phyloP scores from a whole-genome alignment of 2,113 vertebrate species.

The Rhagologus leucostigma region DNA sequence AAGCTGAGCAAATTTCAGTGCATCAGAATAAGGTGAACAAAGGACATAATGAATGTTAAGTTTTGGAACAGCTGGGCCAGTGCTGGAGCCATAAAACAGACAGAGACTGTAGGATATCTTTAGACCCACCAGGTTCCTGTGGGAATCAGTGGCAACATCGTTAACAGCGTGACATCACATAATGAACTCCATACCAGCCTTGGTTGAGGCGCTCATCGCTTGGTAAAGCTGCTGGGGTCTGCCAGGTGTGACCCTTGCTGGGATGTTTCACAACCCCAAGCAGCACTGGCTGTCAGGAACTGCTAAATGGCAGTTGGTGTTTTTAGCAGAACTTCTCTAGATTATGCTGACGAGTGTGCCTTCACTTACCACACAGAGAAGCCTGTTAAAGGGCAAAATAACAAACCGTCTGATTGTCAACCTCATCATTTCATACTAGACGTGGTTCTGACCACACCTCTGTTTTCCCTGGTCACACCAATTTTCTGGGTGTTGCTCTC shows the following conservation, averaged over 20 bases:
- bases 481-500: background rate
- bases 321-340: background rate
- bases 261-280: background rate
- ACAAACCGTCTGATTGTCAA: background rate
- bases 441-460: background rate
- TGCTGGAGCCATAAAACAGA: background rate
- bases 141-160: background rate
- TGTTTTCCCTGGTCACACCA: background rate
- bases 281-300: background rate
- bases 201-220: background rate
- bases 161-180: background rate
- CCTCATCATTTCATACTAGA: background rate
- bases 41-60: background rate
- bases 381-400: background rate
- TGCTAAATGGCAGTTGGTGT: background rate
- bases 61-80: background rate
- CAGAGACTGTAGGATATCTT: background rate
- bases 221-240: background rate
- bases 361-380: background rate
- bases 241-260: background rate
- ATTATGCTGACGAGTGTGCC: background rate
- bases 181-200: background rate
- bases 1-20: background rate
- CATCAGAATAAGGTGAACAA: background rate
- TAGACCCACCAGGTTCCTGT: background rate